phyloP scores from a whole-genome alignment of 1,140 invertebrate species.

The Alviniconcha marisindica region DNA sequence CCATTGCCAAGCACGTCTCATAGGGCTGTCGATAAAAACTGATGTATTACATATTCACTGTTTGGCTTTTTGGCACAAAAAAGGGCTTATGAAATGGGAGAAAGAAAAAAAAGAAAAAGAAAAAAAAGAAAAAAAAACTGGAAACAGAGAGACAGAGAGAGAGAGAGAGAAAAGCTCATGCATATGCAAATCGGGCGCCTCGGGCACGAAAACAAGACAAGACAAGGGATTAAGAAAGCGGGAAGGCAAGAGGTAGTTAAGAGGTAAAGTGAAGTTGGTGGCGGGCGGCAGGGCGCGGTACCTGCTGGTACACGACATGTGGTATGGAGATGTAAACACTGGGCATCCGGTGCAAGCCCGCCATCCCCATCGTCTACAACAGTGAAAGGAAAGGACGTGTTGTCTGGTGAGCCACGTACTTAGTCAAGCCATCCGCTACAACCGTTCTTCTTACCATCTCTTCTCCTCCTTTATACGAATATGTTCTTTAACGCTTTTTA shows the following conservation, averaged over 20 bases:
- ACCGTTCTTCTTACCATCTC: too few species aligned
- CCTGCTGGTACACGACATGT: conserved; percentile 73
- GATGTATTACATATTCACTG: too few species aligned
- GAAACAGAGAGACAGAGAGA: neutral
- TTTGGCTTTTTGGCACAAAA: neutral
- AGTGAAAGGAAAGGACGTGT: conserved; percentile 65
- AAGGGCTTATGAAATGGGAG: neutral
- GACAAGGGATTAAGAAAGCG: too few species aligned
- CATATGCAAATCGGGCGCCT: too few species aligned
- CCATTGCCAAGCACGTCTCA: too few species aligned
- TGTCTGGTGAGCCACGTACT: neutral
- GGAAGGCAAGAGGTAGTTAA: neutral
- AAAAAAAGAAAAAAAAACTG: neutral
- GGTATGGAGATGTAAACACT: conserved; percentile 74
- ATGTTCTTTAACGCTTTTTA: too few species aligned
- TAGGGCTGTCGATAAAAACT: too few species aligned
- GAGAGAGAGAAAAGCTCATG: neutral
- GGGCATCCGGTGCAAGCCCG: conserved; percentile 63
- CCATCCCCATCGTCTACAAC: conserved; percentile 71
- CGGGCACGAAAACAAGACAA: too few species aligned
- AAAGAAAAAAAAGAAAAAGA: conserved; percentile 13
- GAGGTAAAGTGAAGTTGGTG: neutral
- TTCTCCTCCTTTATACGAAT: too few species aligned
- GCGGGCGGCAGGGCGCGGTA: conserved; percentile 54
- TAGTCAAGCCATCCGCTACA: too few species aligned